phyloP scores from a whole-genome alignment of 2,888 invertebrate species.

The Trilocha varians region DNA sequence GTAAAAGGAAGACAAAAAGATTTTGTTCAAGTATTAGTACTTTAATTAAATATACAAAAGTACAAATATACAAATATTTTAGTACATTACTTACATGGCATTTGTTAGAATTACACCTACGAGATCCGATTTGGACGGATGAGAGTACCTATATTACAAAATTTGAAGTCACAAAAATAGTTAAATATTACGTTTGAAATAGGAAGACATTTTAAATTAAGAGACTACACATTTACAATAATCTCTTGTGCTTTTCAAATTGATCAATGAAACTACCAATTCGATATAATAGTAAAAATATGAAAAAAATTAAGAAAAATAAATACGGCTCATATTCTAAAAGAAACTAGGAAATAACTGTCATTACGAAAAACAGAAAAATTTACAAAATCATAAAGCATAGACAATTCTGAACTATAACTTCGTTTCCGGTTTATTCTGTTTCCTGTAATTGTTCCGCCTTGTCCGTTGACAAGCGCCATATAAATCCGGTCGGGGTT shows the following conservation, averaged over 20 bases:
- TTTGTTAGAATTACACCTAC: slow-evolving; percentile 10
- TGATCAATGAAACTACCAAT: no score
- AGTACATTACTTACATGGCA: slow-evolving; percentile 14
- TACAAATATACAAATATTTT: slow-evolving; percentile 30
- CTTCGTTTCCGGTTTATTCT: slow-evolving; percentile 75
- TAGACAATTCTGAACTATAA: no score
- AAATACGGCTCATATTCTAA: no score
- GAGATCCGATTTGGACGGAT: slow-evolving; percentile 30
- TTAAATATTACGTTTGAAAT: no score
- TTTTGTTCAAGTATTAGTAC: slow-evolving; percentile 20
- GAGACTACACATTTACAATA: no score
- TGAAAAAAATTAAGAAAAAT: no score
- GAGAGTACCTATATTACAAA: slow-evolving; percentile 4
- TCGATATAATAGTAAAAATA: no score
- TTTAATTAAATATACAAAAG: slow-evolving; percentile 48
- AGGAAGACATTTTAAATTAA: no score
- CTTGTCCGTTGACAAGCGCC: slow-evolving; percentile 15
- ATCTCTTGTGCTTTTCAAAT: no score
- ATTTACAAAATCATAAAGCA: no score
- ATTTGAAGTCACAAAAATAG: not conserved
- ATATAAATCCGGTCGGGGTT: slow-evolving; percentile 10
- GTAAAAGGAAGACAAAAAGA: slow-evolving; percentile 5
- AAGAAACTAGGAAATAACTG: no score
- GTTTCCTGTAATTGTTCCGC: slow-evolving; percentile 25
- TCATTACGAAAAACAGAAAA: no score